Percentiles rank a stretch among this genome's conserved stretches.
Evolutionary conservation across 2,888 invertebrate species (phyloP).

Genomic region (Ichneumoninae sp.): DNA sequence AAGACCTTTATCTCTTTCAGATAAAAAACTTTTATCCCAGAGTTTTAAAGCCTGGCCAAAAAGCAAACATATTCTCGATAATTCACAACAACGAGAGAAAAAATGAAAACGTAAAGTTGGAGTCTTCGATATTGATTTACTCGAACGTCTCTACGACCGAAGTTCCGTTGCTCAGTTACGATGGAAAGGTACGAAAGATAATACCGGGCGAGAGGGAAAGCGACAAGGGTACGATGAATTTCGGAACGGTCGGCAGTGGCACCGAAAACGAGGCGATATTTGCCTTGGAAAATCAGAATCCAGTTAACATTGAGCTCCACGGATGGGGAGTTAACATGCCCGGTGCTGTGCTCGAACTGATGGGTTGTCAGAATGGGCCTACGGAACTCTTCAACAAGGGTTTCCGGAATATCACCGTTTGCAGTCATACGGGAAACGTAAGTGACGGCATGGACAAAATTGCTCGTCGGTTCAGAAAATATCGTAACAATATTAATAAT

Average conservation of each 20-base stretch:
- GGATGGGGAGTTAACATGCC: constrained; percentile 87
- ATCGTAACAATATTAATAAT: not conserved
- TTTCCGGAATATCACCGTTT: constrained; percentile 81
- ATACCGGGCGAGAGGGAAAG: constrained; percentile 80
- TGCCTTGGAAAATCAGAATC: constrained; percentile 91
- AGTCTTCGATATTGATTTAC: constrained; percentile 88
- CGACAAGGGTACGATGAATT: constrained; percentile 85
- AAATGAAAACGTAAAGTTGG: constrained; percentile 86
- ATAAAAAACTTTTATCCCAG: constrained; percentile 87
- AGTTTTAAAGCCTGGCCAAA: constrained; percentile 87
- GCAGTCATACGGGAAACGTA: constrained; percentile 81
- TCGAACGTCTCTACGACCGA: constrained; percentile 91
- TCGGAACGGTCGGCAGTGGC: constrained; percentile 89
- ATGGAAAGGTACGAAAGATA: constrained; percentile 87
- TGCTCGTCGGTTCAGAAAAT: not conserved
- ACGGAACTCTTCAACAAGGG: constrained; percentile 80
- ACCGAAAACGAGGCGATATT: constrained; percentile 89
- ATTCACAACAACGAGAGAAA: constrained; percentile 85
- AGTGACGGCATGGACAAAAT: constrained; percentile 58
- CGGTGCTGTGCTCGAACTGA: constrained; percentile 86
- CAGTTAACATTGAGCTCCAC: constrained; percentile 88
- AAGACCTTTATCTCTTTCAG: constrained; percentile 82
- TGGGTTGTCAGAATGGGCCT: constrained; percentile 87
- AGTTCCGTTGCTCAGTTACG: constrained; percentile 90
- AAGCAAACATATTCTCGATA: constrained; percentile 86